phyloP scores from a whole-genome alignment of 2,113 vertebrate species.

The Engystomops pustulosus region DNA sequence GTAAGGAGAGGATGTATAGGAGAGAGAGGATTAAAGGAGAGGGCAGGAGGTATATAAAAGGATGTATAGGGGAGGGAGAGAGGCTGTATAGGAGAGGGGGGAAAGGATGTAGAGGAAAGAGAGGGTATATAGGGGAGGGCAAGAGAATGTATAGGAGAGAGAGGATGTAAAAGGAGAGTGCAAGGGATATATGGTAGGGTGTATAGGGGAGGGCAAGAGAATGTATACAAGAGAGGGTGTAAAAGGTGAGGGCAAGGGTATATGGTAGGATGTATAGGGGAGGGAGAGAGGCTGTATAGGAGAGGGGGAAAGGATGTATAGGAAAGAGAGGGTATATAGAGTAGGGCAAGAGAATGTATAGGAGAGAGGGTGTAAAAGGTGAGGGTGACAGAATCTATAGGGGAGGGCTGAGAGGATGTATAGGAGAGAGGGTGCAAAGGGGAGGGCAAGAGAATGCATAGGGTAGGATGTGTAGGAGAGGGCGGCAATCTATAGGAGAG shows the following conservation, averaged over 20 bases:
- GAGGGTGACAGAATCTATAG: too few relatives aligned
- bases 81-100: background rate
- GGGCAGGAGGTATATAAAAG: background rate
- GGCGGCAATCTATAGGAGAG: too few relatives aligned
- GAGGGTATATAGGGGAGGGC: conserved; percentile 1
- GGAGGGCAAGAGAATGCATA: too few relatives aligned
- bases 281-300: background rate
- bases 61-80: background rate
- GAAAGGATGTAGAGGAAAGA: background rate
- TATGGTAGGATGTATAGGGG: background rate
- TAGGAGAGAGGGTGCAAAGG: too few relatives aligned
- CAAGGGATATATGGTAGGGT: too few relatives aligned
- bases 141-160: conserved; percentile 54
- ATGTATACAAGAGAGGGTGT: background rate
- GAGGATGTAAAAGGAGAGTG: background rate
- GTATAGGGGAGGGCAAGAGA: too few relatives aligned
- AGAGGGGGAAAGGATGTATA: background rate
- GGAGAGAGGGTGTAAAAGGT: too few relatives aligned
- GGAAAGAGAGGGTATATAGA: background rate
- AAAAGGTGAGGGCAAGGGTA: background rate
- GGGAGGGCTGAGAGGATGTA: too few relatives aligned
- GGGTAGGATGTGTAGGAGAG: too few relatives aligned
- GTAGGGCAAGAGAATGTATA: too few relatives aligned
- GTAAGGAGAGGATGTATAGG: background rate
- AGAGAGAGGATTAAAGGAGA: background rate